Base-by-base conservation (phyloP, 2,797 vertebrate species). In the Alcedo quadribrachys region DNA sequence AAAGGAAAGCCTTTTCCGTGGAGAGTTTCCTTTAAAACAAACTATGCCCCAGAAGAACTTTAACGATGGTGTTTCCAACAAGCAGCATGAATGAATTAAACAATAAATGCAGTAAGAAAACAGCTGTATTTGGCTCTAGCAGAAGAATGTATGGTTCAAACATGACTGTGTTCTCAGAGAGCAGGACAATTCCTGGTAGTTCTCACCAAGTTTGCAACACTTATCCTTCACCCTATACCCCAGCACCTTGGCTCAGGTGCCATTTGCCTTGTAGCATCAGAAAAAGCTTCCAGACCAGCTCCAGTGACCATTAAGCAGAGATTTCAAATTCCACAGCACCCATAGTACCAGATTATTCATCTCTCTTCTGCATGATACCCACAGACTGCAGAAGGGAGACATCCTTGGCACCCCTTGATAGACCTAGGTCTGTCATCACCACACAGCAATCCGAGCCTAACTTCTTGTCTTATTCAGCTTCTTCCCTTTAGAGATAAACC, bases 71-170 rank as follows among this genome's bases (percentile, higher is more conserved):
- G 81, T 91, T 96, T 96, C 93, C 88, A 93, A 73, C 83, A 45
- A 87, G 91, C 96, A 96, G 88, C 93, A 95, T 92, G 94, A 94
- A 95, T 93, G 93, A 94, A 94, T 95, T 92, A 93, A 94, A 86
- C 86, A 81, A 87, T n/a, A 85, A 92, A 45, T 43, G 70, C 65
- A 61, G 70, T 42, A 70, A 73, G 54, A 67, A 82, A 88, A 75
- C 93, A 93, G 90, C 86, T 93, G 88, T 43, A 80, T 62, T 95
- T 87, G 73, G 21, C 85, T 79, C 40, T 27, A 91, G 6, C 28
- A 88, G 85, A 10, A 94, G 65, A 55, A 58, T 9, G 33, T n/a
- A 53, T 11, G 61, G 61, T 12, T 61, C 62, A 30, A 12, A 11
- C 57, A 13, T 0, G 1, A 35, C 54, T 8, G 19, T 0, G 0